phyloP scores from a whole-genome alignment of 1,140 invertebrate genomes.

The Coelopa frigida region DNA sequence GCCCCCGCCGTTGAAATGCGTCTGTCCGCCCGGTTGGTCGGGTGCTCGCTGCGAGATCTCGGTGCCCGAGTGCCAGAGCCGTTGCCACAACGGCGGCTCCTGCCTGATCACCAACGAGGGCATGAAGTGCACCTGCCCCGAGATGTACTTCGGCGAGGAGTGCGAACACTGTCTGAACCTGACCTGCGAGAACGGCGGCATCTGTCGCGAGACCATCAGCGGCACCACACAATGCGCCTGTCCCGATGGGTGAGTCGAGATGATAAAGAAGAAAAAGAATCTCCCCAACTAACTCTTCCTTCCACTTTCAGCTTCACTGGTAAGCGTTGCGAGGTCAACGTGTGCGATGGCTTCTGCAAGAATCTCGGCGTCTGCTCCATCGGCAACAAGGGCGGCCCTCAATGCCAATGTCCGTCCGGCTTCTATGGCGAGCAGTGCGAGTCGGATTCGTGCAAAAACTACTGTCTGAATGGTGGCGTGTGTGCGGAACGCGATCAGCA shows the following conservation, averaged over 20 bases:
- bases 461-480: slow-evolving; percentile 52
- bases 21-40: slow-evolving; percentile 57
- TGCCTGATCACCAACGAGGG: slow-evolving; percentile 32
- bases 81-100: slow-evolving; percentile 39
- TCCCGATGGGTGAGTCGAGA: slow-evolving; percentile 26
- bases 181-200: slow-evolving; percentile 40
- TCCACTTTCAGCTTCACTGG: slow-evolving; percentile 19
- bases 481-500: slow-evolving; percentile 23
- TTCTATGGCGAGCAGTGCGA: slow-evolving; percentile 55
- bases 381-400: slow-evolving; percentile 38
- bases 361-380: slow-evolving; percentile 50
- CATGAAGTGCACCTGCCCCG: slow-evolving; percentile 39
- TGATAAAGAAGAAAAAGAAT: too few relatives aligned
- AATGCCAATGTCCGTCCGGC: slow-evolving; percentile 48
- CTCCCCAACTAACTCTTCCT: too few relatives aligned
- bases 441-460: slow-evolving; percentile 47
- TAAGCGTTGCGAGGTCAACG: slow-evolving; percentile 40
- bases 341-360: slow-evolving; percentile 48
- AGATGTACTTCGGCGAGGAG: slow-evolving; percentile 32
- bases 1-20: slow-evolving; percentile 47
- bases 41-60: slow-evolving; percentile 59
- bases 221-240: slow-evolving; percentile 52
- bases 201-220: slow-evolving; percentile 36
- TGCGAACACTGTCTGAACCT: slow-evolving; percentile 42
- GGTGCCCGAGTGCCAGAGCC: slow-evolving; percentile 47